phyloP scores from a whole-genome alignment of 1,140 invertebrate species.

The Pentalonia nigronervosa region DNA sequence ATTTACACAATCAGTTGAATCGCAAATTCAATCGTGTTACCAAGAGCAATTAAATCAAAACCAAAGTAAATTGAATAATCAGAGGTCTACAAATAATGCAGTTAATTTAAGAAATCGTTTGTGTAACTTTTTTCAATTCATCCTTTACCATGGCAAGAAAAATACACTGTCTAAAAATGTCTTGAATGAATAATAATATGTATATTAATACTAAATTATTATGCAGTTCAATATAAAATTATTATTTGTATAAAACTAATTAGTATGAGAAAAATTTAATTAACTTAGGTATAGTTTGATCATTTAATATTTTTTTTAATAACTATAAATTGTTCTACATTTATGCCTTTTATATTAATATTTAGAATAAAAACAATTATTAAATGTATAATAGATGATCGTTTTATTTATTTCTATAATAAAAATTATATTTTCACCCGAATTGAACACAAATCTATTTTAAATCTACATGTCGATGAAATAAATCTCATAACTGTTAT shows the following conservation, averaged over 20 bases:
- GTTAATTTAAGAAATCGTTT: constrained; percentile 39
- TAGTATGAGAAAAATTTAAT: constrained; percentile 11
- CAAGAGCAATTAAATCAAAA: too few relatives aligned
- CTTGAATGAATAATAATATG: neutral
- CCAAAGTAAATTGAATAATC: too few relatives aligned
- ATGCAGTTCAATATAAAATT: constrained; percentile 7
- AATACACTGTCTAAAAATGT: constrained; percentile 23
- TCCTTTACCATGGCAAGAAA: neutral
- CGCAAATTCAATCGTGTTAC: neutral
- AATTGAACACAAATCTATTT: too few relatives aligned
- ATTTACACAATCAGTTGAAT: neutral
- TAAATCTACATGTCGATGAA: too few relatives aligned
- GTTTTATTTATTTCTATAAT: too few relatives aligned
- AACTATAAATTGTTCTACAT: neutral
- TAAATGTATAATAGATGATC: too few relatives aligned
- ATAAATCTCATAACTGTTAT: too few relatives aligned
- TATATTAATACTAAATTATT: constrained; percentile 5
- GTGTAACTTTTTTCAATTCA: constrained; percentile 33
- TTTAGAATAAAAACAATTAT: neutral
- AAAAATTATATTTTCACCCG: too few relatives aligned
- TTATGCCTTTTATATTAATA: constrained; percentile 20
- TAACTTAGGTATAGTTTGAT: neutral
- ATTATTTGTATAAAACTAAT: constrained; percentile 22
- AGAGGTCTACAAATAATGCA: constrained; percentile 31
- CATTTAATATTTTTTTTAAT: constrained; percentile 33